Conservation (phyloP, 2,888 invertebrate genomes). For the Resseliella maxima region DNA sequence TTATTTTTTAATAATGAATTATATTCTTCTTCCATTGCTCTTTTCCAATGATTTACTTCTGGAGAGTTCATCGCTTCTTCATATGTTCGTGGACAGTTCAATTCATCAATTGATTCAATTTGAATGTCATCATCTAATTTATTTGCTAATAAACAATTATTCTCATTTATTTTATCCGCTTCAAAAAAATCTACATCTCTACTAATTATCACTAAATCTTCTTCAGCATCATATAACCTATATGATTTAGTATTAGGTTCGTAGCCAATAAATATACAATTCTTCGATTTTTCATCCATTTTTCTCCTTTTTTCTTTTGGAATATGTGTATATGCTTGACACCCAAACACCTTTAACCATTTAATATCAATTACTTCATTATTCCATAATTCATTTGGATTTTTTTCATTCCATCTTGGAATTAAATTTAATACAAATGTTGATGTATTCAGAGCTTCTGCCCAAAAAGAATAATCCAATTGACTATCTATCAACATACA, state of each 20-base stretch:
- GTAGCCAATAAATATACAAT: background rate
- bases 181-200: slow-evolving; percentile 48
- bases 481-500: slow-evolving; percentile 57
- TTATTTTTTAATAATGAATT: too few species aligned
- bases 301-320: background rate
- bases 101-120: too few species aligned
- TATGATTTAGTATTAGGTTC: slow-evolving; percentile 60
- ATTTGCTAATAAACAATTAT: too few species aligned
- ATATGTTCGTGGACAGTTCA: too few species aligned
- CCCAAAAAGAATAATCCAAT: slow-evolving; percentile 61
- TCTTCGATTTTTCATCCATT: background rate
- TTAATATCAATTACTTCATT: slow-evolving; percentile 62
- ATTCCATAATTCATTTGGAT: slow-evolving; percentile 56
- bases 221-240: background rate
- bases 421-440: slow-evolving; percentile 58
- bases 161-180: too few species aligned
- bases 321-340: slow-evolving; percentile 60
- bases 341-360: slow-evolving; percentile 65
- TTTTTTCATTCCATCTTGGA: too few species aligned
- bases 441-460: slow-evolving; percentile 61
- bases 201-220: slow-evolving; percentile 55
- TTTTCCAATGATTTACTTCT: too few species aligned
- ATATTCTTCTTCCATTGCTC: too few species aligned
- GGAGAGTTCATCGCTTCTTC: too few species aligned
- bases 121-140: too few species aligned